Base-by-base conservation (phyloP, 2,888 invertebrate genomes). In the Drosophila vallismaia region DNA sequence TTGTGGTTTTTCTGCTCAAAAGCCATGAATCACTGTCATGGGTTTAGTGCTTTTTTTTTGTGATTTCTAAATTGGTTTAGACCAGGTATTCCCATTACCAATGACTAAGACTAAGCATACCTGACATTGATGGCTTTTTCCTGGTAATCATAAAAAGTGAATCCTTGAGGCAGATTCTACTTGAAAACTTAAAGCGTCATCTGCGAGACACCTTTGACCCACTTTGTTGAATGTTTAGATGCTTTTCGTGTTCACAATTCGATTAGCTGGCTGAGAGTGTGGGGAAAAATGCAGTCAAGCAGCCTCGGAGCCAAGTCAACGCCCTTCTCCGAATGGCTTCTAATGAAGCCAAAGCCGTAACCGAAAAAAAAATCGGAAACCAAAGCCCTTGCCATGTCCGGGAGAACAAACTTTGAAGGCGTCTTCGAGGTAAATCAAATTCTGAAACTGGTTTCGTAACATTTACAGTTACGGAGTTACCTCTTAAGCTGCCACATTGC, bases 281-380 rank as follows among this genome's bases (percentile, higher is more conserved):
- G 29, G 19, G 29, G 7, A 42, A 52, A 60, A 81, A 81, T 86
- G 87, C 87, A 71, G 82, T 86, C 86, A 79, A 67, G 63, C 80
- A 75, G 87, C 87, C 71, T 78, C 74, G 28, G 40, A 5, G 29
- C 24, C 49, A 26, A 36, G 79, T 73, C 58, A 76, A 79, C 62
- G 75, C 67, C 68, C 64, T 72, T 62, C 49, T 9, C 33, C 29
- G 12, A 40, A 51, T 10, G 57, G 19, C 63, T 63, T 72, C 53
- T 72, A 70, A 70, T 70, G 66, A 63, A 72, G 44, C 31, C 31
- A 54, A 56, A 49, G 9, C 33, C 58, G 33, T 33, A 33, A 33
- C 33, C 33, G 9, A 33, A 29, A 40, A 42, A 57, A 44, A 59
- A 53, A 33, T n/a, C 19, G 19, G n/a, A 12, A 38, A 71, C 36